Conservation (phyloP, 1,140 invertebrate species). For the Drosophila sproati region DNA sequence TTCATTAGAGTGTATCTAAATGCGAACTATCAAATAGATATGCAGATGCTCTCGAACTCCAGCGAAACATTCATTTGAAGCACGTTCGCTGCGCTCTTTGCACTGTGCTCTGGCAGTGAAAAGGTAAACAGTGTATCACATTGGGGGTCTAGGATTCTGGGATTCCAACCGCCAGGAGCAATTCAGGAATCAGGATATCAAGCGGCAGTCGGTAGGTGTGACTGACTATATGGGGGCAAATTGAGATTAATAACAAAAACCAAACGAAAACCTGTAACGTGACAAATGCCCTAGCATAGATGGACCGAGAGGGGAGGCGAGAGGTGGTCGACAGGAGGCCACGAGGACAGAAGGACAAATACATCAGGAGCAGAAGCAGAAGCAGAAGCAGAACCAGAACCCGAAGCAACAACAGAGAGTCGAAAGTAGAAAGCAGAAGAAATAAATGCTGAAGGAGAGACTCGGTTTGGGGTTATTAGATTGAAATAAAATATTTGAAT, state of each 20-base stretch:
- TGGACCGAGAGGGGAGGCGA: background rate
- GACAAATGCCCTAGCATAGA: slow-evolving; percentile 61
- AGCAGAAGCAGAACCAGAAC: background rate
- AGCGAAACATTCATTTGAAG: slow-evolving; percentile 23
- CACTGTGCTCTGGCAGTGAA: slow-evolving; percentile 14
- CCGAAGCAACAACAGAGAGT: background rate
- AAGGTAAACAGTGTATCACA: slow-evolving; percentile 43
- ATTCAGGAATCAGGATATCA: slow-evolving; percentile 12
- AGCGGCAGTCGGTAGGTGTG: slow-evolving; percentile 21
- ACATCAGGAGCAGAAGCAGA: background rate
- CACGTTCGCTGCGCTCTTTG: slow-evolving; percentile 43
- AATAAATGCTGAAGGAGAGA: slow-evolving; percentile 11
- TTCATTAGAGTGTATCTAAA: slow-evolving; percentile 49
- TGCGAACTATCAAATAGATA: slow-evolving; percentile 24
- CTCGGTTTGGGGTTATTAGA: slow-evolving; percentile 50
- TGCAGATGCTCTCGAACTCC: slow-evolving; percentile 11
- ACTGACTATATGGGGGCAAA: slow-evolving; percentile 62
- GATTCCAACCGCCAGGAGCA: slow-evolving; percentile 7
- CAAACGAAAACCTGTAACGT: slow-evolving; percentile 64
- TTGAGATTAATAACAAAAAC: slow-evolving; percentile 77
- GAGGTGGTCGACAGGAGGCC: background rate
- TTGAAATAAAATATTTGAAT: slow-evolving; percentile 64
- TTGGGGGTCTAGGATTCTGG: background rate
- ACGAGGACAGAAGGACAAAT: slow-evolving; percentile 2
- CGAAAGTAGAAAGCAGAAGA: background rate